Base-by-base conservation (phyloP, 2,113 vertebrate genomes). In the Triplophysa tibetana region DNA sequence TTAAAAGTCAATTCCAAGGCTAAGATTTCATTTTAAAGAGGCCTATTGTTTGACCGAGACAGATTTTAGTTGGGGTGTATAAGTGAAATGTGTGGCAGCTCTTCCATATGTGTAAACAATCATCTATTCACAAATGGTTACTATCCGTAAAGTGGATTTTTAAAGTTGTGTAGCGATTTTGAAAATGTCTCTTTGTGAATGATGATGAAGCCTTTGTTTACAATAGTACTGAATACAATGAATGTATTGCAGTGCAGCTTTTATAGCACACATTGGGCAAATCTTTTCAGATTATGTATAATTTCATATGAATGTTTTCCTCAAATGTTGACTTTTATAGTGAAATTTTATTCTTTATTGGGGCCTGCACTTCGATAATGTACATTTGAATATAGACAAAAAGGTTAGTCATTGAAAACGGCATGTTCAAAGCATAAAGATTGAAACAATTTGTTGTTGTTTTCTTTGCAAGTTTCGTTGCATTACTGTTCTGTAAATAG, bases 191-290 rank as follows among this genome's bases (percentile, higher is more conserved):
- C 12, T 38, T 38, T 70, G 54, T 60, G 68, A 70, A 70, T 33
- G 68, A n/a, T 1, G 43, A 58, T 58, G 19, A 41, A n/a, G 54
- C n/a, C 33, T 43, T 60, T 73, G n/a, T 74, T 23, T 17, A 61
- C 23, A n/a, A 74, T 23, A 10, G 54, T 3, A 38, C 50, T 72
- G 21, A 72, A 43, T 43, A 38, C 33, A 43, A 43, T 61, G 54
- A 74, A 74, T 74, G 54, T 74, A 61, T 74, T 73, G 60, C 54
- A 43, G 70, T 60, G 70, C 23, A 43, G 70, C 70, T 73, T 61
- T 60, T 60, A 21, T 8, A 60, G 54, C 70, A 9, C 54, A 74
- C 33, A 24, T 60, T 29, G n/a, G 60, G 54, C 54, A 60, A 33
- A 72, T 13, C 26, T 38, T 72, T 38, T 56, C 50, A 56, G 19